Percentiles rank a stretch among this genome's conserved stretches.
Conservation (phyloP, 2,888 invertebrate species). For the Bembecia ichneumoniformis region DNA sequence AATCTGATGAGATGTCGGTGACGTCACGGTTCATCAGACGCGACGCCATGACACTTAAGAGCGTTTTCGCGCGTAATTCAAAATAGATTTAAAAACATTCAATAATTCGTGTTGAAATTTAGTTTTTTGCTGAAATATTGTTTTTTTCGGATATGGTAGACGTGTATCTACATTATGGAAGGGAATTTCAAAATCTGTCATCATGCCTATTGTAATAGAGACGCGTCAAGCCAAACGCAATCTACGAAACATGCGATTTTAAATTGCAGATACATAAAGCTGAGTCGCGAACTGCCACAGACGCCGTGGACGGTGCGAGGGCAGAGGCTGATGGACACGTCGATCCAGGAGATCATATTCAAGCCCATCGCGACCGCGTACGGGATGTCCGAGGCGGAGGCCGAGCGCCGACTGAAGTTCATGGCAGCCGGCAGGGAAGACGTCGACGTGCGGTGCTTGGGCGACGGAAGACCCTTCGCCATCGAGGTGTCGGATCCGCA, state of each 20-base stretch:
- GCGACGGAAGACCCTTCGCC: conserved; percentile 93
- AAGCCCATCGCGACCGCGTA: conserved; percentile 74
- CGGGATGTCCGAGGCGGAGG: conserved; percentile 45
- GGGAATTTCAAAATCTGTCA: no score
- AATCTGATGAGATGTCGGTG: no score
- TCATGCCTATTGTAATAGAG: background rate
- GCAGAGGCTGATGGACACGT: conserved; percentile 83
- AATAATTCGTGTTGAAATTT: no score
- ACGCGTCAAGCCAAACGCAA: no score
- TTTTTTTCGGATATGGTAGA: no score
- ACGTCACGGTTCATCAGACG: no score
- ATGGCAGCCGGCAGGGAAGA: conserved; percentile 96
- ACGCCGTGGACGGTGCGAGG: conserved; percentile 94
- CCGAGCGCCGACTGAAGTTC: conserved; percentile 75
- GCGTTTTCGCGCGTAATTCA: no score
- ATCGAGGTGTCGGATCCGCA: conserved; percentile 78
- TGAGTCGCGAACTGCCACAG: conserved; percentile 88
- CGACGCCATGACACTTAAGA: no score
- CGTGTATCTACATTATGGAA: no score
- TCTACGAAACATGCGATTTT: no score
- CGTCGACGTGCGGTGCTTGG: conserved; percentile 95
- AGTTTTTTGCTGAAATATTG: no score
- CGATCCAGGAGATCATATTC: conserved; percentile 91
- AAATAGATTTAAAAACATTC: no score
- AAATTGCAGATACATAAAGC: conserved; percentile 81